A percentile compares a stretch with the other conserved stretches of the same genome.
phyloP scores from a whole-genome alignment of 2,888 invertebrate genomes.

The Ptychoptera albimana region DNA sequence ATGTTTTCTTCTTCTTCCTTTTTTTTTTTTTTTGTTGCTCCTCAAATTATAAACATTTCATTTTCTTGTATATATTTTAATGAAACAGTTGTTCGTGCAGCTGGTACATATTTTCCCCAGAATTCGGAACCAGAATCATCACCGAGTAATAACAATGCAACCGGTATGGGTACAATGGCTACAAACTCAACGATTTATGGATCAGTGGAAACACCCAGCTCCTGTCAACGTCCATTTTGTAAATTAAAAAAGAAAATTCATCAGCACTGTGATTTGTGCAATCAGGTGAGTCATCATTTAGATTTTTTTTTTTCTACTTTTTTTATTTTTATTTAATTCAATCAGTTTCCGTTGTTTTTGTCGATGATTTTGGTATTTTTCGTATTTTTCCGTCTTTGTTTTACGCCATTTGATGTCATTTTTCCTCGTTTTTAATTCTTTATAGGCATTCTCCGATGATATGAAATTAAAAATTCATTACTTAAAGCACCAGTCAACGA shows the following conservation, averaged over 20 bases:
- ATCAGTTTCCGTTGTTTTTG: neutral
- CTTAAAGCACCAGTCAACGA: conserved; percentile 12
- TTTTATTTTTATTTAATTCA: too few relatives aligned
- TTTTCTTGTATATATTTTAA: conserved; percentile 5
- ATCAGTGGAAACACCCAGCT: neutral
- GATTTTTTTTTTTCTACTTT: too few relatives aligned
- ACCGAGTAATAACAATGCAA: conserved; percentile 1
- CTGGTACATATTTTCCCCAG: conserved; percentile 27
- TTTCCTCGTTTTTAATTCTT: neutral
- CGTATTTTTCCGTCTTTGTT: neutral
- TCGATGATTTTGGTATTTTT: neutral
- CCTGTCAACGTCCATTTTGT: conserved; percentile 61
- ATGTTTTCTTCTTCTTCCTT: neutral
- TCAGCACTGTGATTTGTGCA: conserved; percentile 65
- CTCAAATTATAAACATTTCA: neutral
- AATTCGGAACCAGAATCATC: conserved; percentile 14
- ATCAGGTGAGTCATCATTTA: conserved; percentile 34
- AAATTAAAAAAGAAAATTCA: conserved; percentile 63
- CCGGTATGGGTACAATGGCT: neutral
- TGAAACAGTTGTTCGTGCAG: conserved; percentile 23
- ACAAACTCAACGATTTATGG: neutral
- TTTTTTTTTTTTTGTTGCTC: too few relatives aligned
- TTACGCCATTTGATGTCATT: neutral
- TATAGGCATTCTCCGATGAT: conserved; percentile 13
- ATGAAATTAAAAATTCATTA: conserved; percentile 14